Evolutionary conservation across 2,797 vertebrate genomes (phyloP).

Genomic region (Triplophysa yarkandensis): DNA sequence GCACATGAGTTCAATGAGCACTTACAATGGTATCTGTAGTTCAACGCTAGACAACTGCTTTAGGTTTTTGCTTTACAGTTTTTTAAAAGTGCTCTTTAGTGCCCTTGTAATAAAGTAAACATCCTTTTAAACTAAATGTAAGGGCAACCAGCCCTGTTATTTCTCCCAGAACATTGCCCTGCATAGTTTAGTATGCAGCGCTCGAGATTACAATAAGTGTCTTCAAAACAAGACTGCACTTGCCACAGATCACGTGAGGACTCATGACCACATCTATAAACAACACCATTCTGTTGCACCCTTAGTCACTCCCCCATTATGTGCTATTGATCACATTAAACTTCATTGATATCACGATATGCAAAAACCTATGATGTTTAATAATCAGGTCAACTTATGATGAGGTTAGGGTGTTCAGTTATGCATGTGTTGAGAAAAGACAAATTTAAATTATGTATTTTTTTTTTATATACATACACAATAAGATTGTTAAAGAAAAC

Average conservation of each 20-base stretch:
- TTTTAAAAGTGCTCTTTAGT: background rate
- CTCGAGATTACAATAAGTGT: background rate
- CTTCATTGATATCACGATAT: background rate
- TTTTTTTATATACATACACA: no score
- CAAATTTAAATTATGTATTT: background rate
- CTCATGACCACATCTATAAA: slow-evolving; percentile 17
- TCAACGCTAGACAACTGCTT: background rate
- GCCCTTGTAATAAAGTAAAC: background rate
- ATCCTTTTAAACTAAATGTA: background rate
- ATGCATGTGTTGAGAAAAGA: background rate
- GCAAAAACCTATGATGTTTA: background rate
- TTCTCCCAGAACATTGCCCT: slow-evolving; percentile 19
- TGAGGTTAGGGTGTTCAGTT: background rate
- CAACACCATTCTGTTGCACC: slow-evolving; percentile 41
- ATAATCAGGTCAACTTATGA: background rate
- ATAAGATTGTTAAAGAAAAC: no score
- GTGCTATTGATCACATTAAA: background rate
- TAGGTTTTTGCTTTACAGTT: background rate
- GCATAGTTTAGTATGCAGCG: background rate
- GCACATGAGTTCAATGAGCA: background rate
- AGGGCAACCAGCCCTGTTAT: background rate
- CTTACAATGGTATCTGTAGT: background rate
- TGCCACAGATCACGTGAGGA: background rate
- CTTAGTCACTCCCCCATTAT: background rate
- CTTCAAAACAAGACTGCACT: slow-evolving; percentile 19